Evolutionary conservation across 2,113 vertebrate genomes (phyloP).

Genomic region (Scophthalmus maximus): DNA sequence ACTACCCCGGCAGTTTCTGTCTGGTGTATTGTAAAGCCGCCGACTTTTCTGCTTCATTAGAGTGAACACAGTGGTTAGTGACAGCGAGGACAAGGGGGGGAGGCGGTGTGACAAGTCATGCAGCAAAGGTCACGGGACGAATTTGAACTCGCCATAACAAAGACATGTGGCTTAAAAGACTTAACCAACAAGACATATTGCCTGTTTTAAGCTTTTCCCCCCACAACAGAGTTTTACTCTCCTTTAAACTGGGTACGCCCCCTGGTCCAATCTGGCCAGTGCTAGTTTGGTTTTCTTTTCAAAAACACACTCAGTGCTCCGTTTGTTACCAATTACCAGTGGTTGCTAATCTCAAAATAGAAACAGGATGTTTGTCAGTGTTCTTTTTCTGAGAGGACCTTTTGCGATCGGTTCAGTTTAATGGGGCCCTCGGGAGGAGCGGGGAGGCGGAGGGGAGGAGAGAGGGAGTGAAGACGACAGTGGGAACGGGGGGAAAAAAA

Average conservation of each 20-base stretch:
- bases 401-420: constrained; percentile 50
- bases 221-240: neutral
- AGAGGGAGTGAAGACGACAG: constrained; percentile 10
- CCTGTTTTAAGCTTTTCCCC: constrained; percentile 5
- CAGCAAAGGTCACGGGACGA: constrained; percentile 67
- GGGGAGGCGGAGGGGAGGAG: neutral
- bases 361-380: constrained; percentile 47
- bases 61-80: constrained; percentile 60
- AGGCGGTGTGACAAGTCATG: constrained; percentile 44
- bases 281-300: constrained; percentile 11
- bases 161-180: constrained; percentile 53
- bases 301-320: constrained; percentile 19
- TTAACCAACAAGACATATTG: constrained; percentile 41
- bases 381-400: constrained; percentile 25
- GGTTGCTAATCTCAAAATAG: constrained; percentile 58
- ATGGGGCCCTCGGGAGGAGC: constrained; percentile 40
- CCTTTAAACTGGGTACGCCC: constrained; percentile 2
- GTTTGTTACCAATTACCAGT: constrained; percentile 34
- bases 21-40: constrained; percentile 52
- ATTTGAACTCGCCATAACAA: constrained; percentile 53
- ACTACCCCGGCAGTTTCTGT: constrained; percentile 50
- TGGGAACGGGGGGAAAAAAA: neutral
- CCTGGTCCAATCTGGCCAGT: neutral
- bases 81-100: constrained; percentile 58
- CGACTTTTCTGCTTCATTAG: constrained; percentile 72